These are phyloP conservation scores for Somateria mollissima DNA, from an alignment of 2,797 vertebrate species.

Conservation along the genomic window DNA sequence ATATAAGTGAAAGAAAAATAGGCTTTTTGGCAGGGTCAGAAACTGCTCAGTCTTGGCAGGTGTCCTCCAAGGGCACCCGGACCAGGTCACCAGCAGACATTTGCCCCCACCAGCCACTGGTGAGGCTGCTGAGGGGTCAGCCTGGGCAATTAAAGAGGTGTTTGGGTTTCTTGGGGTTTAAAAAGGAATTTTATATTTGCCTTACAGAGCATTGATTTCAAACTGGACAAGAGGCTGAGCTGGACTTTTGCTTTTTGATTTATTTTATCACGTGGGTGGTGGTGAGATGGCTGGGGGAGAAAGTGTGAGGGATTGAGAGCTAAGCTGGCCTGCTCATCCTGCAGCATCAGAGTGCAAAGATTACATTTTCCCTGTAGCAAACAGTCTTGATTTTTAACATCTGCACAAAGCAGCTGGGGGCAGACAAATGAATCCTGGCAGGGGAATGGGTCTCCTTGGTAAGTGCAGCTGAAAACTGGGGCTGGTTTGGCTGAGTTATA, in stretches of 20 bases:
- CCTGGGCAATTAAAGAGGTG: background rate
- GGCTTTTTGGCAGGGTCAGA: background rate
- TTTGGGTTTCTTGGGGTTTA: background rate
- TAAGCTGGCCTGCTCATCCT: background rate
- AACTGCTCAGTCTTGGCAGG: background rate
- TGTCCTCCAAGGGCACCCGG: background rate
- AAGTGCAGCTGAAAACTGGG: background rate
- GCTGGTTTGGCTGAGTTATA: background rate
- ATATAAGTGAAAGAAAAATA: background rate
- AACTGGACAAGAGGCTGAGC: background rate
- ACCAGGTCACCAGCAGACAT: rapidly evolving
- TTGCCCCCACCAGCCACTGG: background rate
- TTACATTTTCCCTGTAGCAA: background rate
- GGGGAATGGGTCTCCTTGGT: background rate
- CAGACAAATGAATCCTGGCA: background rate
- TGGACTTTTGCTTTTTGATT: rapidly evolving
- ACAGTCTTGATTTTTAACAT: background rate
- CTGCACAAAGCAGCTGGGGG: background rate
- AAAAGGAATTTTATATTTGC: background rate
- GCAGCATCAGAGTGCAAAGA: background rate
- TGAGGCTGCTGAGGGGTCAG: background rate
- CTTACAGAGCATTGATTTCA: background rate
- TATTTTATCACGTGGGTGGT: background rate
- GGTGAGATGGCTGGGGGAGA: background rate
- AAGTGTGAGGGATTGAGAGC: rapidly evolving